These are phyloP conservation scores for Lordiphosa andalusiaca DNA, from an alignment of 2,888 invertebrate genomes.

Conservation along the genomic window DNA sequence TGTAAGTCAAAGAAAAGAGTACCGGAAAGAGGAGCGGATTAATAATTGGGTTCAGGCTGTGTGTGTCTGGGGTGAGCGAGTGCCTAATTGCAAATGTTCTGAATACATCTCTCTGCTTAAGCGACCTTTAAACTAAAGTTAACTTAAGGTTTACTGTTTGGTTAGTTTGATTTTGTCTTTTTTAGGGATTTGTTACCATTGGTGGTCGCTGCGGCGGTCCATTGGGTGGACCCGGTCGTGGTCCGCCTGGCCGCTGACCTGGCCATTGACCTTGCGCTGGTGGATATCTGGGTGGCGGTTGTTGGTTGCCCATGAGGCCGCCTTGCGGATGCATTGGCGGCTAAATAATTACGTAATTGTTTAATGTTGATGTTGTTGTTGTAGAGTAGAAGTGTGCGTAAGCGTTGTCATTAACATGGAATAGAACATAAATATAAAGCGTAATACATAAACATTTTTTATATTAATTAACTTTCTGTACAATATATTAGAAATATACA, in stretches of 20 bases:
- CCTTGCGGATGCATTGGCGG: conserved; percentile 83
- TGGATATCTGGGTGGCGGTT: conserved; percentile 82
- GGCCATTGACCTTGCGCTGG: conserved; percentile 80
- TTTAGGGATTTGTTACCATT: conserved; percentile 80
- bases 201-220: conserved; percentile 83
- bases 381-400: conserved; percentile 68
- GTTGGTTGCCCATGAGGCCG: conserved; percentile 79
- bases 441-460: conserved; percentile 71
- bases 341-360: conserved; percentile 59
- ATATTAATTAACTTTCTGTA: conserved; percentile 25
- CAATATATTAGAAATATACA: conserved; percentile 16
- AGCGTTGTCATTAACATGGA: conserved; percentile 74
- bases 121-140: conserved; percentile 48
- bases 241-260: conserved; percentile 81
- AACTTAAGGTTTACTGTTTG: conserved; percentile 44
- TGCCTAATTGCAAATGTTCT: conserved; percentile 59
- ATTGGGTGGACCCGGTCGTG: conserved; percentile 81
- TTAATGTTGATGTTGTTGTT: conserved; percentile 53
- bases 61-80: conserved; percentile 16
- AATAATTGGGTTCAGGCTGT: conserved; percentile 1
- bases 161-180: conserved; percentile 51
- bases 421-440: conserved; percentile 73
- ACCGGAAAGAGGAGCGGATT: conserved; percentile 11
- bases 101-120: conserved; percentile 61
- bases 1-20: conserved; percentile 41